Evolutionary conservation across 2,888 invertebrate species (phyloP).

Genomic region (Halictus quadricinctus): DNA sequence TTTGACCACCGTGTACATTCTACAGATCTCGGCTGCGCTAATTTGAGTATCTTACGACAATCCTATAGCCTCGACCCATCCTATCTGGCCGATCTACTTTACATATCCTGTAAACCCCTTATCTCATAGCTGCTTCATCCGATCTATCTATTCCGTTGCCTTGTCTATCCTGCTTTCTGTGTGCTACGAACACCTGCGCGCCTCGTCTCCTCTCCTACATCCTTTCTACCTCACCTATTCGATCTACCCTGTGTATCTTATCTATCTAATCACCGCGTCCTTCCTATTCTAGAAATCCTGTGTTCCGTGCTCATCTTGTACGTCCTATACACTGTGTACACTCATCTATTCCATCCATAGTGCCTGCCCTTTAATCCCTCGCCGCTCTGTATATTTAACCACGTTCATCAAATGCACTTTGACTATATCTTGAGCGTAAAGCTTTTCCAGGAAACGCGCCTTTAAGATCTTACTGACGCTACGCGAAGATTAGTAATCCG

Average conservation of each 20-base stretch:
- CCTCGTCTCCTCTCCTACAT: background rate
- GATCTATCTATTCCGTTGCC: background rate
- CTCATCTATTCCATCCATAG: background rate
- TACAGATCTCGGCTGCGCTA: background rate
- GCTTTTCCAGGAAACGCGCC: background rate
- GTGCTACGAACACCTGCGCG: background rate
- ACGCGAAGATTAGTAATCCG: background rate
- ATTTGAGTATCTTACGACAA: background rate
- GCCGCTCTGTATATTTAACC: background rate
- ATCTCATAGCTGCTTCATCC: background rate
- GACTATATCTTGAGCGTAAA: background rate
- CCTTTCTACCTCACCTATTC: background rate
- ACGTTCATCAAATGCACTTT: slow-evolving; percentile 1
- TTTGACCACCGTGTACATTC: slow-evolving; percentile 10
- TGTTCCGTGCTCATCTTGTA: background rate
- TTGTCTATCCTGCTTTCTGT: background rate
- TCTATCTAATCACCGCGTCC: background rate
- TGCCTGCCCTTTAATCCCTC: background rate
- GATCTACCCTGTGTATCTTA: background rate
- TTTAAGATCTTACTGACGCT: background rate
- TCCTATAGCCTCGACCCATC: background rate
- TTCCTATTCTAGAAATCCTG: background rate
- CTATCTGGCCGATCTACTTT: slow-evolving; percentile 1
- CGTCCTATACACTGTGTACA: background rate
- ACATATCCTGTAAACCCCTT: background rate